Evolutionary conservation across 2,888 invertebrate genomes (phyloP), one percentile per base, ranked within the genome.

Genomic region (Pinctada fucata): DNA sequence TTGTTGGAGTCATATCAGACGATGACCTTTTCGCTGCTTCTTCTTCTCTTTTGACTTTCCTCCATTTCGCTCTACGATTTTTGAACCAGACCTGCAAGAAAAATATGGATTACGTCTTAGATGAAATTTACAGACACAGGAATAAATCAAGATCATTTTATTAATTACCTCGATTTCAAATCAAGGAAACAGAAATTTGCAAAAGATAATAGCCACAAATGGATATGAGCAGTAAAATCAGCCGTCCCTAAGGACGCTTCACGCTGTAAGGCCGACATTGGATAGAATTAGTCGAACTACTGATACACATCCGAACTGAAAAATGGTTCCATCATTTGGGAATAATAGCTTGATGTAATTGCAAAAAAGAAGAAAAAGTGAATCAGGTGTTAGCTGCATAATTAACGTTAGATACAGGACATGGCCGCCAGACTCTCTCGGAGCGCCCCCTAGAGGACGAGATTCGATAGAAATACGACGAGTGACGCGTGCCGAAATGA

Each of bases 1-100:
- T 16, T 10, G 75, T n/a, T 8, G 48, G 51, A 8, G 31, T 63
- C 10, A 49, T 10, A n/a, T 75, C 78, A 58, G 58, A 58, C 4
- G 70, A 13, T 72, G 75, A 51, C 52, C 81, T 75, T 68, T 82
- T 83, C 10, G 82, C 84, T 6, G 87, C 87, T 49, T 93, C 93
- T 77, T 93, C 92, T 84, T 93, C 97, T 1, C 97, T 95, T 92
- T 97, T 97, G 92, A 97, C 97, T 91, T 98, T 98, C 86, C 98
- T 95, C 97, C 97, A 98, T 94, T 98, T 98, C 86, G 98, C 98
- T 64, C 98, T 94, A 16, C 98, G 95, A 92, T 98, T 98, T 93
- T 98, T 98, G 93, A 98, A 98, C 98, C 98, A 98, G 13, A 98
- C 97, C 97, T 98, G 94, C 13, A 93, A 94, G 89, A 88, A 50